Base-by-base conservation (phyloP, 2,797 vertebrate genomes). In the Manis pentadactyla region DNA sequence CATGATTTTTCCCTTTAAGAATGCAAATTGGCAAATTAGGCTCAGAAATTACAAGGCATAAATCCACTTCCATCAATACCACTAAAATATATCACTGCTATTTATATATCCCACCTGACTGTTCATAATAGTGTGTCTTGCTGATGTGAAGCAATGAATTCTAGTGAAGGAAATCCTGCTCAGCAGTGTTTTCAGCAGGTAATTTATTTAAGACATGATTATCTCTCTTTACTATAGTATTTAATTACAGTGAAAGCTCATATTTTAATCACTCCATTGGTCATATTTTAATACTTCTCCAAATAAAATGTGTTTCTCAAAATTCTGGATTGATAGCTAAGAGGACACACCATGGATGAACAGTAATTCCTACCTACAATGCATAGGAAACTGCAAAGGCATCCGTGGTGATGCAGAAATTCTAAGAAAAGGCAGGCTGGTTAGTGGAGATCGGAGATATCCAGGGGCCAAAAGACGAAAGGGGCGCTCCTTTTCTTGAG, bases 11-110 rank as follows among this genome's bases (percentile, higher is more conserved):
- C 78, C 75, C 87, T 46, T 2, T 93, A 88, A 90, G 73, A 93
- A 83, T 96, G 34, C 77, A 96, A 97, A 95, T 88, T 94, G 55
- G 79, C 59, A 96, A 96, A 92, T 93, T 95, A 91, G 82, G 31
- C 53, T 83, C 85, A 95, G 74, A 93, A 98, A 96, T 96, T 93
- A 94, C 7, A 78, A 88, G 34, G 59, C 23, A 91, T 64, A 94
- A 92, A 97, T 88, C 73, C 63, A 90, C 57, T 95, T 85, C 87
- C 49, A 86, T 94, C 63, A 86, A 63, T 78, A 84, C 55, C n/a
- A 73, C 46, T 90, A 95, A 94, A 87, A 93, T 17, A 85, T 31
- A 77, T 88, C 82, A 88, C 17, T 88, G n/a, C 57, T 95, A 86
- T 93, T 95, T 89, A 94, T 75, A 95, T 86, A 66, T 93, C 34